These are phyloP conservation scores for Talpa occidentalis DNA, from an alignment of 2,113 vertebrate species.

Conservation along the genomic window DNA sequence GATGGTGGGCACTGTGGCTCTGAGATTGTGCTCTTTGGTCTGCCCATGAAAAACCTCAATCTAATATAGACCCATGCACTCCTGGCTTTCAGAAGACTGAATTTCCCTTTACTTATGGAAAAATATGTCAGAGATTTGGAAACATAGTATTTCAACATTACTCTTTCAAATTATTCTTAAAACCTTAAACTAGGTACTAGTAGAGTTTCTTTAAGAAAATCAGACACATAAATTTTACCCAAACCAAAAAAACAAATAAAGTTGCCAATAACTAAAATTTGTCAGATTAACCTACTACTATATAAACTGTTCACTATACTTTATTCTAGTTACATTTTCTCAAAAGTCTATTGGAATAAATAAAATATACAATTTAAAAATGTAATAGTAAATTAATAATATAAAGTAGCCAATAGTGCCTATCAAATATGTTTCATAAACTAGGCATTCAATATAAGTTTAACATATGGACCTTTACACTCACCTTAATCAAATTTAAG, in stretches of 20 bases:
- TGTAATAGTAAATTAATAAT: background rate
- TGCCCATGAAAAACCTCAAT: background rate
- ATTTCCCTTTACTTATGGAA: background rate
- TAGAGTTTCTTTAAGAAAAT: constrained; percentile 37
- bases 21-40: background rate
- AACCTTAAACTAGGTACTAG: background rate
- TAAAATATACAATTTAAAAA: background rate
- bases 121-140: background rate
- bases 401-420: background rate
- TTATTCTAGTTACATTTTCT: constrained; percentile 39
- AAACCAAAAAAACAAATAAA: background rate
- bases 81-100: background rate
- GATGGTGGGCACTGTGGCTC: background rate
- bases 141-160: background rate
- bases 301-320: constrained; percentile 15
- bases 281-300: background rate
- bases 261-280: background rate
- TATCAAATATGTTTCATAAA: background rate
- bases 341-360: background rate
- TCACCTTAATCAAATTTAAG: background rate
- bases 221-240: background rate
- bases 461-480: background rate
- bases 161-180: background rate
- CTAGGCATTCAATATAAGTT: background rate
- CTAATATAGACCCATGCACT: background rate